Conservation (phyloP, 2,797 vertebrate genomes). For the Pseudopleuronectes americanus region DNA sequence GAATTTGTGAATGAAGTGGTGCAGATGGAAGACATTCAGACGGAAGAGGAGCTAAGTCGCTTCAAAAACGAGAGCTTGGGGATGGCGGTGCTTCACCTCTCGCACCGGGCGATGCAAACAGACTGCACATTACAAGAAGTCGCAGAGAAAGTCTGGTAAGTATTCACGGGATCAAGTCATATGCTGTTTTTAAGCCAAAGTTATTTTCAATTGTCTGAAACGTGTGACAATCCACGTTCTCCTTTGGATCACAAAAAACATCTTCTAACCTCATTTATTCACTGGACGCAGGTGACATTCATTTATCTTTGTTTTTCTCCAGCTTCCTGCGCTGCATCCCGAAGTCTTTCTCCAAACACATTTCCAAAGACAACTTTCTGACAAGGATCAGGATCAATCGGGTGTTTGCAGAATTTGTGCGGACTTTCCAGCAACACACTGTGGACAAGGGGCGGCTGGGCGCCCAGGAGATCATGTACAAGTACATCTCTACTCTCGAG, state of each 20-base stretch:
- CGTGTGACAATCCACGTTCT: background rate
- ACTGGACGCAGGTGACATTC: constrained; percentile 1
- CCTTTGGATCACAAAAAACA: constrained; percentile 1
- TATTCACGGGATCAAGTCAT: background rate
- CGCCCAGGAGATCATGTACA: constrained; percentile 88
- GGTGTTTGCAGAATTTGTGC: constrained; percentile 88
- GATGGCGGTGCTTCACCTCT: constrained; percentile 94
- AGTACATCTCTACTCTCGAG: constrained; percentile 93
- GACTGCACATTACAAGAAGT: constrained; percentile 85
- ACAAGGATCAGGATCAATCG: constrained; percentile 86
- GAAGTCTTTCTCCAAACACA: constrained; percentile 86
- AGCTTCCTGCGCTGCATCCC: constrained; percentile 93
- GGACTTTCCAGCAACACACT: constrained; percentile 87
- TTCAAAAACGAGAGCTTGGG: constrained; percentile 95
- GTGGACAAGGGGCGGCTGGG: constrained; percentile 78
- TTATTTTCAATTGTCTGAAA: background rate
- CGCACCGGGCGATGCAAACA: constrained; percentile 83
- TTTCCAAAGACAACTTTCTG: constrained; percentile 83
- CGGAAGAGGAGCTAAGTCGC: constrained; percentile 82
- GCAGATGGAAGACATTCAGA: constrained; percentile 79
- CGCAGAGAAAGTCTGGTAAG: constrained; percentile 87
- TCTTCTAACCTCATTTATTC: constrained; percentile 5
- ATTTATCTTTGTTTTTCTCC: constrained; percentile 15
- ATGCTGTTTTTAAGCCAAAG: too few species aligned
- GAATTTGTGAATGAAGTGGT: constrained; percentile 91